Conservation (phyloP, 2,888 invertebrate genomes). For the Dione vanillae region DNA sequence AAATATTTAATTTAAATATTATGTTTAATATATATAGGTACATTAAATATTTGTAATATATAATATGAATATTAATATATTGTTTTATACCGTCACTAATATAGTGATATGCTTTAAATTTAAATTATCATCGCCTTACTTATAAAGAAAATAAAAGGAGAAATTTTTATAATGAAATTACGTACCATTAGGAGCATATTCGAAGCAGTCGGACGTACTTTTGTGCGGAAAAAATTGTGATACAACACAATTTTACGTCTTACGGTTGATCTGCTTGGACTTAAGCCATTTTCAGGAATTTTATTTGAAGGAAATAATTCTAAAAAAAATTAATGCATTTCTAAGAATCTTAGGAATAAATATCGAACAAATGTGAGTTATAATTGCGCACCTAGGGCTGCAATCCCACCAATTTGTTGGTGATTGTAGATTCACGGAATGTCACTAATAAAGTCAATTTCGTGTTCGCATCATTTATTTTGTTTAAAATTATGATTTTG, state of each 20-base stretch:
- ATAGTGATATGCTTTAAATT: background rate
- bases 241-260: slow-evolving; percentile 89
- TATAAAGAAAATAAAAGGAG: background rate
- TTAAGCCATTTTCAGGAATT: slow-evolving; percentile 79
- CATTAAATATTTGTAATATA: no score
- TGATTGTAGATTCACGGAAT: no score
- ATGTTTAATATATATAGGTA: no score
- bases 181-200: slow-evolving; percentile 92
- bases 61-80: no score
- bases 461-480: no score
- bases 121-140: background rate
- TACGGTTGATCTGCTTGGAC: slow-evolving; percentile 84
- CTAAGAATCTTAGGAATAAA: no score
- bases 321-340: slow-evolving; percentile 47
- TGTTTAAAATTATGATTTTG: no score
- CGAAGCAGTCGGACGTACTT: slow-evolving; percentile 89
- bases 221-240: slow-evolving; percentile 90
- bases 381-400: no score
- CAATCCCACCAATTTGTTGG: no score
- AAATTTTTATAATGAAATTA: background rate
- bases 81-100: background rate
- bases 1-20: background rate
- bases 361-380: no score
- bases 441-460: no score
- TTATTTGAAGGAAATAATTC: slow-evolving; percentile 66